Evolutionary conservation across 2,113 vertebrate species (phyloP).

Genomic region (Carassius auratus): DNA sequence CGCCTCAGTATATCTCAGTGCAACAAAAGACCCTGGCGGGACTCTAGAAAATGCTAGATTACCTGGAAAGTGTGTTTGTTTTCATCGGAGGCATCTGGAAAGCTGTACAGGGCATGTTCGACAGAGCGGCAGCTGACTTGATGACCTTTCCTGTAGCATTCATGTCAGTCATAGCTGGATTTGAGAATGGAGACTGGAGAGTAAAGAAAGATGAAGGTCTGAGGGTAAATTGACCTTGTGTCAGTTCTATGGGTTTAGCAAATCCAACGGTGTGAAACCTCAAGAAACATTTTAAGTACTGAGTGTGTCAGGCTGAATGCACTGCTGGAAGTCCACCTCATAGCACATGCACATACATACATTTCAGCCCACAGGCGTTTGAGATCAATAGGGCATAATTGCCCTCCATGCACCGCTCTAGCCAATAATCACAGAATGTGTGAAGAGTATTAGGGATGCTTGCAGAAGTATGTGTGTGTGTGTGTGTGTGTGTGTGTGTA

Average conservation of each 20-base stretch:
- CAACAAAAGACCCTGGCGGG: background rate
- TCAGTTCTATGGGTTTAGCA: slow-evolving; percentile 30
- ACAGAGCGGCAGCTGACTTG: background rate
- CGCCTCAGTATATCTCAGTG: background rate
- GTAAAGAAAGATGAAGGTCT: slow-evolving; percentile 28
- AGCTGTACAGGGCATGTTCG: background rate
- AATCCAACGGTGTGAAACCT: slow-evolving; percentile 30
- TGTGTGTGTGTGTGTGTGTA: too few relatives aligned
- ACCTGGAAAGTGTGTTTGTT: background rate
- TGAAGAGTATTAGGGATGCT: background rate
- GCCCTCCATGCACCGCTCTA: background rate
- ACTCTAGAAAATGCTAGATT: background rate
- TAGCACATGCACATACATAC: slow-evolving; percentile 30
- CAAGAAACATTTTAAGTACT: background rate
- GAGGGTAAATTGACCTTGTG: slow-evolving; percentile 43
- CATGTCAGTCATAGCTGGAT: slow-evolving; percentile 10
- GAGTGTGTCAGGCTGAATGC: background rate
- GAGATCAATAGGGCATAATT: slow-evolving; percentile 40
- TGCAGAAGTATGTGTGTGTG: background rate
- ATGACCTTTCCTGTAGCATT: slow-evolving; percentile 20
- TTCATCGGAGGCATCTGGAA: slow-evolving; percentile 15
- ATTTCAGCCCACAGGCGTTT: slow-evolving; percentile 3
- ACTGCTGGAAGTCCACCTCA: slow-evolving; percentile 21
- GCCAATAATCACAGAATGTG: slow-evolving; percentile 3
- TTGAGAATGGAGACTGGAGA: slow-evolving; percentile 10